phyloP scores from a whole-genome alignment of 2,113 vertebrate genomes.

The Planiliza haematocheilus region DNA sequence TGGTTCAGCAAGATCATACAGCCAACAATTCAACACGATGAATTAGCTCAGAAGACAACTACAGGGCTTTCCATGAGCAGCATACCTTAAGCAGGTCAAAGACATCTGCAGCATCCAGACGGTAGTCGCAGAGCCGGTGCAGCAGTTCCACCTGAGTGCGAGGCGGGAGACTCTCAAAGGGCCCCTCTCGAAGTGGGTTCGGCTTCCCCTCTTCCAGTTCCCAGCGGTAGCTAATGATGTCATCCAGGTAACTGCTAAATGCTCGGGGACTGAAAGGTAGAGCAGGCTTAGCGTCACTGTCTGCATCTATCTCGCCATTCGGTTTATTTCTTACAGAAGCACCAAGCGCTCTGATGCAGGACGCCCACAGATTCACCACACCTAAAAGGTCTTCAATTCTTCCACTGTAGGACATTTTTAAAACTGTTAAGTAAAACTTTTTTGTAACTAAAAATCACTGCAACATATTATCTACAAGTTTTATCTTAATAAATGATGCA shows the following conservation, averaged over 20 bases:
- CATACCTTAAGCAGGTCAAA: slow-evolving; percentile 96
- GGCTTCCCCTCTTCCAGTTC: slow-evolving; percentile 97
- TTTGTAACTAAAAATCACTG: no score
- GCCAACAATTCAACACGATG: no score
- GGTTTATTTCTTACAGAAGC: not conserved
- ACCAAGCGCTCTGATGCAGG: not conserved
- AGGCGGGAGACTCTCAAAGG: slow-evolving; percentile 89
- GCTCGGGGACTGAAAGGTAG: slow-evolving; percentile 86
- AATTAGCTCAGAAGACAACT: no score
- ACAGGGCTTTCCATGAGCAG: not conserved
- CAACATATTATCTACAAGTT: no score
- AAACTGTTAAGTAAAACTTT: no score
- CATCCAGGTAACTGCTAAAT: slow-evolving; percentile 94
- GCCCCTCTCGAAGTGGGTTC: slow-evolving; percentile 89
- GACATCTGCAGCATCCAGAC: slow-evolving; percentile 96
- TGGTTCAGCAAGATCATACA: no score
- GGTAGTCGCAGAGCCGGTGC: slow-evolving; percentile 96
- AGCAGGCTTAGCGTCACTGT: not conserved
- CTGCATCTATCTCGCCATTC: not conserved
- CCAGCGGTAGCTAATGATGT: slow-evolving; percentile 99
- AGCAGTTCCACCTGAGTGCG: slow-evolving; percentile 93
- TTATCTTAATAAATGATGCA: no score
- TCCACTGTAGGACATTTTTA: no score
- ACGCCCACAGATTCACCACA: not conserved
- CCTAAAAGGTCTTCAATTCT: not conserved